Conservation (phyloP, 1,140 invertebrate genomes). For the Drosophila pseudoobscura region DNA sequence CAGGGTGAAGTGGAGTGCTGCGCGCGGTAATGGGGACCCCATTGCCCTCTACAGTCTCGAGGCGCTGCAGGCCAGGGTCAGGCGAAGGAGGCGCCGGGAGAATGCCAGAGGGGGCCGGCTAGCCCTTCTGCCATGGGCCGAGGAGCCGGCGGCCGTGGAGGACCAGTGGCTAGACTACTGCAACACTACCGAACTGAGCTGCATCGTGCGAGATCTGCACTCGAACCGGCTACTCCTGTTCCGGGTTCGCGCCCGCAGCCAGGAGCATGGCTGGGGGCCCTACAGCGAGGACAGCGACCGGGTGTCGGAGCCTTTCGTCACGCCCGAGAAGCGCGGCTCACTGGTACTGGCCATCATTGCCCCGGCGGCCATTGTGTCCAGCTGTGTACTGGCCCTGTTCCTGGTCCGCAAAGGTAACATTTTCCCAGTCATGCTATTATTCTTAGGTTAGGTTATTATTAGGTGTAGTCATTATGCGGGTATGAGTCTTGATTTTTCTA, state of each 20-base stretch:
- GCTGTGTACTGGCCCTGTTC: conserved; percentile 83
- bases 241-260: conserved; percentile 90
- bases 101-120: neutral
- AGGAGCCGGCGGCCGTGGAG: conserved; percentile 76
- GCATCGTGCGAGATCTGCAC: conserved; percentile 89
- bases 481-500: too few relatives aligned
- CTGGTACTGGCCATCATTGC: conserved; percentile 85
- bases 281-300: conserved; percentile 86
- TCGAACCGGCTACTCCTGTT: conserved; percentile 88
- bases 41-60: conserved; percentile 87
- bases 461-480: too few relatives aligned
- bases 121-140: conserved; percentile 55
- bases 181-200: conserved; percentile 91
- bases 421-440: too few relatives aligned
- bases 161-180: conserved; percentile 90
- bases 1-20: conserved; percentile 89
- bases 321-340: conserved; percentile 81
- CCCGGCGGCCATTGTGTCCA: conserved; percentile 83
- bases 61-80: conserved; percentile 77
- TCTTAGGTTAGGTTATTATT: too few relatives aligned
- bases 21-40: conserved; percentile 87
- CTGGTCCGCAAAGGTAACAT: conserved; percentile 83
- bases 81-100: conserved; percentile 16
- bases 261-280: conserved; percentile 90
- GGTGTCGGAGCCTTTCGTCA: conserved; percentile 82